These are phyloP conservation scores for Zoanthus sociatus DNA, from an alignment of 92 coral and sea anemone species.

Conservation along the genomic window DNA sequence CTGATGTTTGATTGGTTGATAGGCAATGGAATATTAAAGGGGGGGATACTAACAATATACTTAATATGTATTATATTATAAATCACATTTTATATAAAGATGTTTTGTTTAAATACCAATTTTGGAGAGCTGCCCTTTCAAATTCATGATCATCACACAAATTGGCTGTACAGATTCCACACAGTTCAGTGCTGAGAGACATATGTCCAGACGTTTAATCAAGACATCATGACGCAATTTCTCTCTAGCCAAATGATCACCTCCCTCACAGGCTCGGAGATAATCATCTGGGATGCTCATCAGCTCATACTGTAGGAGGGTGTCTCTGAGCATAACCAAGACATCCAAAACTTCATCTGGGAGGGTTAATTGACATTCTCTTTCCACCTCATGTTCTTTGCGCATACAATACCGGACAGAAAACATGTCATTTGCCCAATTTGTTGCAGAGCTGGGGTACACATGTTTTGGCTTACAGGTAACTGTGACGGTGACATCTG, in stretches of 20 bases:
- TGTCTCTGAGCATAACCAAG: constrained; percentile 46
- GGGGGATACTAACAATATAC: constrained; percentile 14
- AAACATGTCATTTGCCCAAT: constrained; percentile 68
- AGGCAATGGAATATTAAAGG: constrained; percentile 6
- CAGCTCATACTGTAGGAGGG: constrained; percentile 59
- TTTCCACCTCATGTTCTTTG: constrained; percentile 60
- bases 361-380: constrained; percentile 18
- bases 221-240: constrained; percentile 46
- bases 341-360: constrained; percentile 41
- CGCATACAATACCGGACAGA: constrained; percentile 42
- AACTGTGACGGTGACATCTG: constrained; percentile 60
- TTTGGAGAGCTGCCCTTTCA: constrained; percentile 14
- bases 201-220: constrained; percentile 53
- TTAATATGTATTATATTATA: constrained; percentile 5
- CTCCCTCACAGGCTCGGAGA: constrained; percentile 55
- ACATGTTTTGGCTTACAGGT: constrained; percentile 66
- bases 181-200: constrained; percentile 33
- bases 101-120: constrained; percentile 19
- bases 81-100: constrained; percentile 10
- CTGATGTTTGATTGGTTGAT: constrained; percentile 7
- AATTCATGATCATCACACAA: constrained; percentile 7
- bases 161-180: constrained; percentile 13
- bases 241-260: constrained; percentile 62
- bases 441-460: constrained; percentile 66
- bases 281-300: constrained; percentile 67